A percentile compares a stretch with the other conserved stretches of the same genome.
These are phyloP conservation scores for Ditula angustiorana DNA, from an alignment of 2,888 invertebrate genomes.

Conservation along the genomic window DNA sequence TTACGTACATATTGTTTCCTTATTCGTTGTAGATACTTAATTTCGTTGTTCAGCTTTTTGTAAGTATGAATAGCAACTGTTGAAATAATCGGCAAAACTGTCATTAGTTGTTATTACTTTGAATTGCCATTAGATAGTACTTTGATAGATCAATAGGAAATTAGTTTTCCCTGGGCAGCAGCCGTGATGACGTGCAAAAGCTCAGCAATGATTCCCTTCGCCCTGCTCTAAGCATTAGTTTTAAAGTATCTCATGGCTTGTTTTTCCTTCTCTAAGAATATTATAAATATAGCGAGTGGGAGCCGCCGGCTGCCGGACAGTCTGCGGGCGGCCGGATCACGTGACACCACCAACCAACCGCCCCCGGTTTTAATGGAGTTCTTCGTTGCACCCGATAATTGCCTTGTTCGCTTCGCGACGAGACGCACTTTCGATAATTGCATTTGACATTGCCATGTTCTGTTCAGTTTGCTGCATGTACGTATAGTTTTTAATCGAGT, in stretches of 20 bases:
- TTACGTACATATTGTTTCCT: not conserved
- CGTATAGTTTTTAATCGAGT: not conserved
- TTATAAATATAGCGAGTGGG: not conserved
- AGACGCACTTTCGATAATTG: conserved; percentile 32
- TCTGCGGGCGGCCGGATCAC: conserved; percentile 69
- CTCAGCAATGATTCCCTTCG: not conserved
- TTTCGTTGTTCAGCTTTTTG: not conserved
- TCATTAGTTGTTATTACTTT: too few species aligned
- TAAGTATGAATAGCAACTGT: too few species aligned
- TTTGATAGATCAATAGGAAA: too few species aligned
- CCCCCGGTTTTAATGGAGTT: conserved; percentile 76
- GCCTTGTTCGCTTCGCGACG: conserved; percentile 48
- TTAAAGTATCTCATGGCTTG: not conserved
- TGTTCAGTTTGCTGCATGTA: not conserved
- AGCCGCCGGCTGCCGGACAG: conserved; percentile 54
- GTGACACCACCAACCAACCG: conserved; percentile 67
- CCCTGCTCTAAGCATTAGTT: not conserved
- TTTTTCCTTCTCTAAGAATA: not conserved
- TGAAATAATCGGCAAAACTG: too few species aligned
- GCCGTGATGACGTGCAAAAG: not conserved
- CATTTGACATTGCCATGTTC: conserved; percentile 9
- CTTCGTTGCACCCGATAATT: conserved; percentile 74
- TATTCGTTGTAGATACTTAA: not conserved
- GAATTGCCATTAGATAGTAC: too few species aligned
- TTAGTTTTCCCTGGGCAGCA: too few species aligned